Evolutionary conservation across 2,888 invertebrate species (phyloP), one percentile per base, ranked within the genome.

Genomic region (Sympetrum striolatum): DNA sequence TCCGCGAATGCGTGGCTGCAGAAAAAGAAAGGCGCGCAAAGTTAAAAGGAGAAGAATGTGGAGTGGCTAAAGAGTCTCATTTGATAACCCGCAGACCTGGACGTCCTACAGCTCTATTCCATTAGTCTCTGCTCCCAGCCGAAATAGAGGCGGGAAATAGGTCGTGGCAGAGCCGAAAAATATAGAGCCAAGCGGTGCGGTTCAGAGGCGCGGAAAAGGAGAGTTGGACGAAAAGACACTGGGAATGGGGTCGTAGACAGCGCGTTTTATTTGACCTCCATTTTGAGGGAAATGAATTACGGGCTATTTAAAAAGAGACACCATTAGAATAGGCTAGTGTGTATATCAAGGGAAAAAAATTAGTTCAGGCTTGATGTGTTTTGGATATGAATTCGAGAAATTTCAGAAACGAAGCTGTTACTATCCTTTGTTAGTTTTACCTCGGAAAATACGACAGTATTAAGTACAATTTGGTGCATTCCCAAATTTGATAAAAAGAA

Each of bases 31-130:
- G 15, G 53, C 25, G 6, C 22, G 12, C 5, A 35, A 31, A n/a
- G 82, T 14, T 25, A 31, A 31, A 44, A 35, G 58, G 60, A 86
- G 53, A 82, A 12, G 60, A n/a, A 35, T 22, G 37, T 25, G 2
- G 86, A 31, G 15, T 6, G 35, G 18, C 80, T 58, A 8, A 31
- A 58, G 60, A 37, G 25, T 86, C 86, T 60, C 60, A 86, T 86
- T 86, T 86, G 86, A 86, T 64, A 86, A 64, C 60, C 86, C 86
- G 37, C 86, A 86, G 86, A 37, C 60, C 64, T 64, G 39, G 86
- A 86, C 86, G 60, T 64, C 86, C 60, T 60, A 86, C 86, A 86
- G 60, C 64, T 86, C 86, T 86, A 86, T 86, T 86, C 86, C 86
- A 86, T 86, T 86, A 86, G 86, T 39, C 86, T 86, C 86, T 37